Conservation (phyloP, 2,113 vertebrate genomes). For the Alosa alosa region DNA sequence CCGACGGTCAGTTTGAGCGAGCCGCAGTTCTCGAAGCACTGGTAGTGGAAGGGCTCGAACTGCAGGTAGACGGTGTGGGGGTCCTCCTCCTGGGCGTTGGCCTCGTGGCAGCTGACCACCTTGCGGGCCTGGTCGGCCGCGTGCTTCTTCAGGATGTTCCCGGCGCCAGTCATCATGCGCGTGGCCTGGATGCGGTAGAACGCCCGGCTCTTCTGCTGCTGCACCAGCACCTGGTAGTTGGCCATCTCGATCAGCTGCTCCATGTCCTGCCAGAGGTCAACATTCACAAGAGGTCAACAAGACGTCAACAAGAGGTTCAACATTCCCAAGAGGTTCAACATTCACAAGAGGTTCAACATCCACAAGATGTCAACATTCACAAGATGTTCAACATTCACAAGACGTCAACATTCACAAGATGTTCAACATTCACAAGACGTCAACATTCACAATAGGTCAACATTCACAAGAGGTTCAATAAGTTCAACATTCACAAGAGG, state of each 20-base stretch:
- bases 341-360: too few species aligned
- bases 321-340: too few species aligned
- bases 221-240: slow-evolving; percentile 80
- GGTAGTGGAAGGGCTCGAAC: slow-evolving; percentile 78
- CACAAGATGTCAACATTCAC: too few species aligned
- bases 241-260: slow-evolving; percentile 84
- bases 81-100: slow-evolving; percentile 74
- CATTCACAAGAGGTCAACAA: too few species aligned
- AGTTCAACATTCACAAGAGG: too few species aligned
- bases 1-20: slow-evolving; percentile 73
- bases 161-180: slow-evolving; percentile 83
- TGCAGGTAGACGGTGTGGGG: slow-evolving; percentile 76
- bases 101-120: slow-evolving; percentile 76
- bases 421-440: too few species aligned
- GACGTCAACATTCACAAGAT: too few species aligned
- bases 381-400: too few species aligned
- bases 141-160: slow-evolving; percentile 82
- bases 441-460: too few species aligned
- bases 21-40: slow-evolving; percentile 84
- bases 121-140: slow-evolving; percentile 81
- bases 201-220: slow-evolving; percentile 82
- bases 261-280: slow-evolving; percentile 61
- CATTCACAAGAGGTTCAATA: too few species aligned
- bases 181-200: slow-evolving; percentile 85
- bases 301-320: too few species aligned